phyloP scores from a whole-genome alignment of 2,888 invertebrate species.

The Drosophila birchii region DNA sequence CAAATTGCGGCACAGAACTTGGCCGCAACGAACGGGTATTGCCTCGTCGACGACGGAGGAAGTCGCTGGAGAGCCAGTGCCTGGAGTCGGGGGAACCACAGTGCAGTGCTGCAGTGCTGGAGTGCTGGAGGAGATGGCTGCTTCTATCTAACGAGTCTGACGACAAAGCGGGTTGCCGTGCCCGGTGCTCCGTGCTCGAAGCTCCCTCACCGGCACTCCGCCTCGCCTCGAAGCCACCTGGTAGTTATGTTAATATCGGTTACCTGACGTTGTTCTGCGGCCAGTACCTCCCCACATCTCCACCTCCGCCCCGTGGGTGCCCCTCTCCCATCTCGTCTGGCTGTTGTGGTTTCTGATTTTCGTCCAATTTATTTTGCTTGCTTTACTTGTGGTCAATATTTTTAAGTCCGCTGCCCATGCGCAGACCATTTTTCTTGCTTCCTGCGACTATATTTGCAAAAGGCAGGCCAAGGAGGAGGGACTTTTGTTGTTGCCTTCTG shows the following conservation, averaged over 20 bases:
- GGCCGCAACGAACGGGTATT: constrained; percentile 57
- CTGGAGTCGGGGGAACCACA: constrained; percentile 6
- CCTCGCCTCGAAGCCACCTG: constrained; percentile 42
- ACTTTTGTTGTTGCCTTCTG: neutral
- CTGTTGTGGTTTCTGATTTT: constrained; percentile 48
- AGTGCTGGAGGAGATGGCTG: constrained; percentile 43
- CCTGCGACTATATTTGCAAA: constrained; percentile 40
- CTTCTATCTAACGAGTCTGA: constrained; percentile 73
- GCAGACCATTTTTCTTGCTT: constrained; percentile 43
- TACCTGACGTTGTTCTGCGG: constrained; percentile 43
- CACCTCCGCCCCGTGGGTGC: constrained; percentile 2
- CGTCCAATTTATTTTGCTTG: constrained; percentile 52
- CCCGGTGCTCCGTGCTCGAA: constrained; percentile 7
- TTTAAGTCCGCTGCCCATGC: constrained; percentile 34
- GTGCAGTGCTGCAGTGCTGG: neutral
- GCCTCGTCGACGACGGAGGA: constrained; percentile 30
- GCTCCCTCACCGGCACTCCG: constrained; percentile 8
- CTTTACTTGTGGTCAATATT: constrained; percentile 50
- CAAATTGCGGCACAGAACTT: constrained; percentile 74
- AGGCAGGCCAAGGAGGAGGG: constrained; percentile 12
- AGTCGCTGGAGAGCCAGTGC: constrained; percentile 17
- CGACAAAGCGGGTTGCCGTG: constrained; percentile 66
- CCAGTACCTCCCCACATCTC: constrained; percentile 3
- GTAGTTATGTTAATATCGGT: constrained; percentile 73
- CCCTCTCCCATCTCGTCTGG: constrained; percentile 12